Evolutionary conservation across 2,797 vertebrate genomes (phyloP).

Genomic region (Trachops cirrhosus): DNA sequence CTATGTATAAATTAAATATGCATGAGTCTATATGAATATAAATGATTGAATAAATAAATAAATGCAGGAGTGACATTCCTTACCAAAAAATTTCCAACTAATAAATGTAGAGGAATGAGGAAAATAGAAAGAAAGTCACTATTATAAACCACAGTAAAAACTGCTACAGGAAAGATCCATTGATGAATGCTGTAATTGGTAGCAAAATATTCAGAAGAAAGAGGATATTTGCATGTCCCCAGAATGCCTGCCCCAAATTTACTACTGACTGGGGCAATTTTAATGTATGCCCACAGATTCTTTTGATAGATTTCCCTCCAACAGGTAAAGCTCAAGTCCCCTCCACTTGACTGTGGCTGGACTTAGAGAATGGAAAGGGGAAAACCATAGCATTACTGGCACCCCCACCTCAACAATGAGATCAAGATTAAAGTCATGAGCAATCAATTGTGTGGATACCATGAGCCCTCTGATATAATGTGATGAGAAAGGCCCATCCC

Average conservation of each 20-base stretch:
- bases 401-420: background rate
- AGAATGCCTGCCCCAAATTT: background rate
- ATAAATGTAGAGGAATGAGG: background rate
- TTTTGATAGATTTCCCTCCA: background rate
- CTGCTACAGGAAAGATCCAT: background rate
- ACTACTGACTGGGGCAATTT: background rate
- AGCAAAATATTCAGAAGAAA: background rate
- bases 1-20: constrained; percentile 18
- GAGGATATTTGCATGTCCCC: background rate
- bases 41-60: background rate
- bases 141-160: background rate
- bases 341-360: background rate
- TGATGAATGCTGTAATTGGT: background rate
- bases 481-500: background rate
- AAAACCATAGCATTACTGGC: background rate
- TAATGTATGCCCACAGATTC: background rate
- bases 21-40: background rate
- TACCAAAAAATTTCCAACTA: background rate
- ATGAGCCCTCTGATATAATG: background rate
- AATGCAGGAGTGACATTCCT: background rate
- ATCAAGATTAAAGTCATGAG: background rate
- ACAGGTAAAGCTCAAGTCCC: background rate
- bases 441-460: background rate
- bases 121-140: constrained; percentile 16
- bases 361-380: background rate